Base-by-base conservation (phyloP, 2,113 vertebrate species). In the Callopanchax toddi region DNA sequence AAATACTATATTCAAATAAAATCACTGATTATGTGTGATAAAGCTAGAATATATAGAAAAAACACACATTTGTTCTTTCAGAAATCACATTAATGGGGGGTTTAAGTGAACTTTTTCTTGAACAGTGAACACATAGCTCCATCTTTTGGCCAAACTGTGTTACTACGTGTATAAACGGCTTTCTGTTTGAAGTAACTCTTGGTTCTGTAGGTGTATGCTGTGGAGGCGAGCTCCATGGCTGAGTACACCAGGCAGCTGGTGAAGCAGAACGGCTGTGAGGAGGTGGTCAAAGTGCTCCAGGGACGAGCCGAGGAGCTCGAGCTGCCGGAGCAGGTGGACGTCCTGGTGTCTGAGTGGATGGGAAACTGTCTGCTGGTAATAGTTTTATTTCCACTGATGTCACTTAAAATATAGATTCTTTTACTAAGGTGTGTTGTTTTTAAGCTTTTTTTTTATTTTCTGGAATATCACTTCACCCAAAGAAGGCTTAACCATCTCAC, bases 341-440 rank as follows among this genome's bases (percentile, higher is more conserved):
- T 94, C 45, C 84, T 95, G 45, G 91, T 95, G 67, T 94, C 94
- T 0, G 93, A 95, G 81, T 95, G 94, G 93, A 95, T 94, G 94
- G 94, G 93, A 1, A 95, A 92, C 82, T 95, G 94, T 75, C 79
- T 95, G 37, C 83, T 95, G 91, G 94, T 94, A 89, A 88, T 68
- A 44, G 21, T 25, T 26, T 22, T n/a, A 39, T 46, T 34, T 15
- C 36, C n/a, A 20, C 12, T 51, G 12, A 6, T 12, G 11, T 21
- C 17, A 11, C 2, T 22, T n/a, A 3, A 18, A 37, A 57, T 36
- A 8, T 11, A 22, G 29, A 32, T 32, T 7, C 29, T 32, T 32
- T n/a, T 17, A n/a, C 42, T 43, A 17, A 13, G 12, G n/a, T 32
- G 29, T 44, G 20, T 2, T n/a, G 16, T n/a, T n/a, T 43, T 43